Percentiles rank a stretch among this genome's conserved stretches.
These are phyloP conservation scores for Scrobipalpa costella DNA, from an alignment of 2,888 invertebrate species.

Conservation along the genomic window DNA sequence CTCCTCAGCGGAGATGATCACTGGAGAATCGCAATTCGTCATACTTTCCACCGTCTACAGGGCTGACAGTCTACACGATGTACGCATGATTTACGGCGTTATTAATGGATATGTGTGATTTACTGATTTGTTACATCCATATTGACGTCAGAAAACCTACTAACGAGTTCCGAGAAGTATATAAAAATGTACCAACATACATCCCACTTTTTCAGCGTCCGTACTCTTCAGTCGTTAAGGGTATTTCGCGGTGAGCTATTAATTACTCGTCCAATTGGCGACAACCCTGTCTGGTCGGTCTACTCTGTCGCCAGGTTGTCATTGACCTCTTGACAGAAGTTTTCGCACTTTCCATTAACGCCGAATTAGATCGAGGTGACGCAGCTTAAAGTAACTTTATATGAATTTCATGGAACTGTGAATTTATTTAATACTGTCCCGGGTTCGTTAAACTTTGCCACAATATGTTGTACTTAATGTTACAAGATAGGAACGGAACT, in stretches of 20 bases:
- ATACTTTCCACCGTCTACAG: constrained; percentile 58
- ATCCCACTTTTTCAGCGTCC: constrained; percentile 9
- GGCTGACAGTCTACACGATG: constrained; percentile 40
- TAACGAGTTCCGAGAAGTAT: constrained; percentile 38
- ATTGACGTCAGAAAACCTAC: constrained; percentile 39
- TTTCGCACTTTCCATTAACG: constrained; percentile 48
- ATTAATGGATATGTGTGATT: constrained; percentile 33
- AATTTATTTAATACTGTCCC: constrained; percentile 27
- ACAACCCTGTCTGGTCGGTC: constrained; percentile 41
- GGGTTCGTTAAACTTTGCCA: constrained; percentile 33
- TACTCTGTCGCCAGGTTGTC: constrained; percentile 45
- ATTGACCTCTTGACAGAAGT: constrained; percentile 48
- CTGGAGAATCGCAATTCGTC: constrained; percentile 60
- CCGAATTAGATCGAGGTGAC: constrained; percentile 35
- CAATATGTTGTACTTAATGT: constrained; percentile 18
- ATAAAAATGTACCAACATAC: constrained; percentile 30
- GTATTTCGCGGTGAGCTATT: constrained; percentile 15
- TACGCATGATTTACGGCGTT: constrained; percentile 33
- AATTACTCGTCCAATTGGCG: constrained; percentile 36
- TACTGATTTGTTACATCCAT: constrained; percentile 37
- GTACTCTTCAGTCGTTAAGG: constrained; percentile 11
- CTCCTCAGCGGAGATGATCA: constrained; percentile 44
- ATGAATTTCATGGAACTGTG: constrained; percentile 25
- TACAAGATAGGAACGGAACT: constrained; percentile 21
- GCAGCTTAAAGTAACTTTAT: constrained; percentile 27